Evolutionary conservation across 2,113 vertebrate species (phyloP).

Genomic region (Macquaria ambigua): DNA sequence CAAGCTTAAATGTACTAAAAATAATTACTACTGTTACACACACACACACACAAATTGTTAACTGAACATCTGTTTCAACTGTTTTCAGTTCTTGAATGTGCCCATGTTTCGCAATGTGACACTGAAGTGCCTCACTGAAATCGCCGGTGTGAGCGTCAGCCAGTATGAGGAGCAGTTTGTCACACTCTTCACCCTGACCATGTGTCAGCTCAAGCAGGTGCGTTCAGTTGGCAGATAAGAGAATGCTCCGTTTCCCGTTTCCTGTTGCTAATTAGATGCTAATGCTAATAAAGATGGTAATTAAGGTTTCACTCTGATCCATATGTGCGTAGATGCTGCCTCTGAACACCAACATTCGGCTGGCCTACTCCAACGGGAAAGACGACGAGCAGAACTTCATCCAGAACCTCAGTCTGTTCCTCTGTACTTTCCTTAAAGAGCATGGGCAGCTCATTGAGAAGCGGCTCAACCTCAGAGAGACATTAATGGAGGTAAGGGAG

Average conservation of each 20-base stretch:
- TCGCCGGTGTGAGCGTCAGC: slow-evolving; percentile 97
- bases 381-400: slow-evolving; percentile 99
- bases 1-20: neutral
- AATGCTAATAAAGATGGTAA: too few relatives aligned
- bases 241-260: accelerated
- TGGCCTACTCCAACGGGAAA: slow-evolving; percentile 97
- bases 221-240: neutral
- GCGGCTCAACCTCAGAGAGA: slow-evolving; percentile 95
- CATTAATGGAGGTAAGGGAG: slow-evolving; percentile 94
- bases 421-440: slow-evolving; percentile 98
- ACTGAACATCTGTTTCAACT: neutral
- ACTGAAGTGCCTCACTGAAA: slow-evolving; percentile 99
- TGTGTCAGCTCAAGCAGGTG: slow-evolving; percentile 99
- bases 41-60: neutral
- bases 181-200: slow-evolving; percentile 97
- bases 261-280: too few relatives aligned
- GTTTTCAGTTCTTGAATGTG: slow-evolving; percentile 94
- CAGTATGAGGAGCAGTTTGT: slow-evolving; percentile 99
- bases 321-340: slow-evolving; percentile 92
- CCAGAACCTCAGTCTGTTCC: slow-evolving; percentile 99
- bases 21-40: neutral
- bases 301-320: neutral
- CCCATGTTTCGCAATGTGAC: slow-evolving; percentile 99
- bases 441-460: slow-evolving; percentile 98
- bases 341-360: slow-evolving; percentile 97